A percentile compares a stretch with the other conserved stretches of the same genome.
Evolutionary conservation across 1,140 invertebrate genomes (phyloP).

Genomic region (Drosophila asahinai): DNA sequence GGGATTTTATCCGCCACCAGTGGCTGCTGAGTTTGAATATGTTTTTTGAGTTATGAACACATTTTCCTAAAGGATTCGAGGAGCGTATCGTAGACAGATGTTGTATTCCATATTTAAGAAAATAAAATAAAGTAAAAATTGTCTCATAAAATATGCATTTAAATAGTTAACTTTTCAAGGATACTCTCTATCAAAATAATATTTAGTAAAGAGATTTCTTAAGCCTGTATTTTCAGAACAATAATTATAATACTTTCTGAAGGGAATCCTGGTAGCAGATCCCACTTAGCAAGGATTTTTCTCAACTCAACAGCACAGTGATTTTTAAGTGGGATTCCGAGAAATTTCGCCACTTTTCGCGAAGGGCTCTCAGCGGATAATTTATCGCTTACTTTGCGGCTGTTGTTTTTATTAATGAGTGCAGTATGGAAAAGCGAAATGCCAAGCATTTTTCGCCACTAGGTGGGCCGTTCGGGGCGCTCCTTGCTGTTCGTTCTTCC

Average conservation of each 20-base stretch:
- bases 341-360: conserved; percentile 45
- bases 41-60: background rate
- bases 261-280: background rate
- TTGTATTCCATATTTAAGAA: too few relatives aligned
- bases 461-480: conserved; percentile 35
- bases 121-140: too few relatives aligned
- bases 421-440: conserved; percentile 52
- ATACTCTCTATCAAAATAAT: too few relatives aligned
- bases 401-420: conserved; percentile 79
- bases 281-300: background rate
- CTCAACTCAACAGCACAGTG: background rate
- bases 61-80: background rate
- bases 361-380: conserved; percentile 49
- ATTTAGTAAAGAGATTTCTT: too few relatives aligned
- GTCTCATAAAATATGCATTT: too few relatives aligned
- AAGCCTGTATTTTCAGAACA: too few relatives aligned
- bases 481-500: conserved; percentile 5
- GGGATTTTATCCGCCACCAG: background rate
- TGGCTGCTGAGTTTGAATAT: background rate
- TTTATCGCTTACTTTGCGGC: conserved; percentile 77
- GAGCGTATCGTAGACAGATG: too few relatives aligned
- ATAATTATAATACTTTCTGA: too few relatives aligned
- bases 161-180: too few relatives aligned
- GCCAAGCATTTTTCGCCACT: conserved; percentile 44
- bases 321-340: conserved; percentile 48